Base-by-base conservation (phyloP, 2,113 vertebrate species). In the Larimichthys polyactis region DNA sequence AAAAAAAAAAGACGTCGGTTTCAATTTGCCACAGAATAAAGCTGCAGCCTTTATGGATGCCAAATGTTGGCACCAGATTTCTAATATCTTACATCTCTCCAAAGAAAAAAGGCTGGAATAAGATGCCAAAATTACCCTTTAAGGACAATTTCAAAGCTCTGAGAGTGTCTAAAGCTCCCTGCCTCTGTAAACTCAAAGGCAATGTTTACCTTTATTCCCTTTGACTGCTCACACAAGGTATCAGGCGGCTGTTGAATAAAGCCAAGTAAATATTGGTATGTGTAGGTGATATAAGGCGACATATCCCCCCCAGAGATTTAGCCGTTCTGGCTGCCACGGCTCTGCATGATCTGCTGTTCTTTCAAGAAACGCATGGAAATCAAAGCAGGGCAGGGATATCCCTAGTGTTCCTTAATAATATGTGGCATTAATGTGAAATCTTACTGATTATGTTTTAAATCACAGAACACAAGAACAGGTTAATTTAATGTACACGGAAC, bases 161-260 rank as follows among this genome's bases (percentile, higher is more conserved):
- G 32, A 63, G 66, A 7, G 43, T 46, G 62, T 85, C 87, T 70
- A 22, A 16, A 71, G 63, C 82, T 67, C 29, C 4, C 4, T 11
- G 58, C 27, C 67, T 74, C 71, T 15, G 64, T 76, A 77, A 71
- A 78, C 52, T 84, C 78, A 70, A 55, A 81, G 24, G 51, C 75
- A 48, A 14, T 77, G 83, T 89, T 87, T 85, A 74, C 62, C 60
- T 86, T 86, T 68, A 62, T 81, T 80, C 65, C 62, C 52, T 84
- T 17, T 11, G 80, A 66, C 68, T 58, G 65, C 72, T 86, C 67
- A 29, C 72, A 75, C 36, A 74, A 62, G 55, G 66, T 32, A 65
- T 63, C 69, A 68, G 51, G 54, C 67, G 70, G 83, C 83, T 62
- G 82, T 62, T 58, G 51, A 75, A 88, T 79, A 65, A 74, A 84